These are phyloP conservation scores for Anaspis maculata DNA, from an alignment of 2,888 invertebrate genomes.

Conservation along the genomic window DNA sequence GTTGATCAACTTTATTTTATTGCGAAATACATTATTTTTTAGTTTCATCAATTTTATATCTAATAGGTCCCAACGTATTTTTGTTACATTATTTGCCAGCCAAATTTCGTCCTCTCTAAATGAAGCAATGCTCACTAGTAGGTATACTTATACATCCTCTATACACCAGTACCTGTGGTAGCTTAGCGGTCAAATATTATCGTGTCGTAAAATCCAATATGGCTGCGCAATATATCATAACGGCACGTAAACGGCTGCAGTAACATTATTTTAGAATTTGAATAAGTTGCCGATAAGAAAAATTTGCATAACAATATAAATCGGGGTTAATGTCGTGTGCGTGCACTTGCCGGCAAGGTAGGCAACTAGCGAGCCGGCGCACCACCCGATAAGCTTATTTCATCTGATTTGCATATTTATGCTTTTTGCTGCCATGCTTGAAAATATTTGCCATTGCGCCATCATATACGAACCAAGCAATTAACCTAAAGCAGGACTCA, in stretches of 20 bases:
- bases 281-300: constrained; percentile 39
- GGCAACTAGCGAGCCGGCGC: constrained; percentile 34
- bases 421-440: constrained; percentile 20
- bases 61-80: too few relatives aligned
- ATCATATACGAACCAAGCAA: constrained; percentile 12
- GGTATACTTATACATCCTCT: too few relatives aligned
- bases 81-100: too few relatives aligned
- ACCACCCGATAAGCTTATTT: constrained; percentile 38
- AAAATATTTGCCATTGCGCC: constrained; percentile 22
- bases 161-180: too few relatives aligned
- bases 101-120: too few relatives aligned
- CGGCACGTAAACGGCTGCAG: constrained; percentile 37
- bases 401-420: constrained; percentile 33
- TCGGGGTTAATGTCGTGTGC: constrained; percentile 45
- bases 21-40: too few relatives aligned
- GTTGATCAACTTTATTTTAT: too few relatives aligned
- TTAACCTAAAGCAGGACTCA: too few relatives aligned
- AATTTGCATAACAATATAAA: constrained; percentile 46
- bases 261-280: constrained; percentile 43
- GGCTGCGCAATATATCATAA: constrained; percentile 42
- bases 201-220: constrained; percentile 39
- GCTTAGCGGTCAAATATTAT: constrained; percentile 31
- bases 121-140: too few relatives aligned
- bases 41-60: too few relatives aligned
- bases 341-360: constrained; percentile 37